Conservation (phyloP, 2,888 invertebrate genomes). For the Melolontha melolontha region DNA sequence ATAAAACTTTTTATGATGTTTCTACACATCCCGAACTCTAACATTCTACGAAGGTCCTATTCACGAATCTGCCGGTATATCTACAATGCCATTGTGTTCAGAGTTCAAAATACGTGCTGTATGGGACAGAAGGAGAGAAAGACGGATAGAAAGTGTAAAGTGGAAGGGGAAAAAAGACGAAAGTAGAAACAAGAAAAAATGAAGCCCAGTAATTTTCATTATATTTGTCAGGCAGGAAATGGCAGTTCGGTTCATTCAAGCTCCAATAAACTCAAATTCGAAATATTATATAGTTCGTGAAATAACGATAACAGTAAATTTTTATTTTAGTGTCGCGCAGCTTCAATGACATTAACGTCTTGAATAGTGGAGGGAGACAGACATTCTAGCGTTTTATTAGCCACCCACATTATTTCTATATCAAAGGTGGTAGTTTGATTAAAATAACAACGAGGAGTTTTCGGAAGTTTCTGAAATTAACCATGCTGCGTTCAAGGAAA, state of each 20-base stretch:
- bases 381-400: too few relatives aligned
- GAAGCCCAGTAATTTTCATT: constrained; percentile 8
- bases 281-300: constrained; percentile 30
- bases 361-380: too few relatives aligned
- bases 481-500: too few relatives aligned
- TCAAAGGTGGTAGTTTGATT: too few relatives aligned
- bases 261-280: constrained; percentile 28
- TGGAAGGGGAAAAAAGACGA: constrained; percentile 3
- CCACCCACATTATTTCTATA: too few relatives aligned
- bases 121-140: background rate
- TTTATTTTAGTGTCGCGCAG: constrained; percentile 3
- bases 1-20: constrained; percentile 23
- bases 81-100: too few relatives aligned
- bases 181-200: too few relatives aligned
- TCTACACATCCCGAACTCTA: constrained; percentile 2
- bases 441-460: too few relatives aligned
- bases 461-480: too few relatives aligned
- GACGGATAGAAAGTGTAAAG: background rate
- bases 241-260: constrained; percentile 13
- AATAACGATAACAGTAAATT: constrained; percentile 21
- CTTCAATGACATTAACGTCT: too few relatives aligned
- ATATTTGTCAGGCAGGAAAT: constrained; percentile 20
- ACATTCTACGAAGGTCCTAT: constrained; percentile 5
- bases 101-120: background rate
- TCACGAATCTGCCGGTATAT: background rate